A percentile compares a stretch with the other conserved stretches of the same genome.
phyloP scores from a whole-genome alignment of 2,113 vertebrate species.

The Cyanocitta stelleri region DNA sequence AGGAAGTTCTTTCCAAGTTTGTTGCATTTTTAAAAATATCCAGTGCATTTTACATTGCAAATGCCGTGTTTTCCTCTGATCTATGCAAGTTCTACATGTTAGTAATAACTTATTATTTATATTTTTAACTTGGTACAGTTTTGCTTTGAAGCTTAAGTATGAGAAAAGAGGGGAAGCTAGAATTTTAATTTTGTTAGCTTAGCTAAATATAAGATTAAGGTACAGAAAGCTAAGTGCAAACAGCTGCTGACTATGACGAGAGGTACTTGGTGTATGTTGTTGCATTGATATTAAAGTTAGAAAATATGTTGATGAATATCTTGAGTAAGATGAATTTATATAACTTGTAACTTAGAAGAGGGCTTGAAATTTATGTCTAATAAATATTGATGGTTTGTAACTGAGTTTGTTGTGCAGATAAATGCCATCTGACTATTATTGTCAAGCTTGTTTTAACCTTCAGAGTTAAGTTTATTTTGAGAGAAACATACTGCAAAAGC shows the following conservation, averaged over 20 bases:
- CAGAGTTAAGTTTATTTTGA: not conserved
- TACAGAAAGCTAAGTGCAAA: not conserved
- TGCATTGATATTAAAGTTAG: not conserved
- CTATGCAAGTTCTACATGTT: not conserved
- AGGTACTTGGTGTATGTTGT: not conserved
- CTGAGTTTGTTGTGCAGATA: conserved; percentile 26
- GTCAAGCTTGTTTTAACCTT: conserved; percentile 17
- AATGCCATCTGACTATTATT: conserved; percentile 1
- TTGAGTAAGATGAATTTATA: conserved; percentile 25
- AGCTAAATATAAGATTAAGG: not conserved
- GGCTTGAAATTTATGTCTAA: conserved; percentile 15
- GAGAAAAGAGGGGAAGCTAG: not conserved
- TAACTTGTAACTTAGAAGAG: conserved; percentile 6
- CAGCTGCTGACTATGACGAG: not conserved
- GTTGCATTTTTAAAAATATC: not conserved
- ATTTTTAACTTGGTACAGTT: not conserved
- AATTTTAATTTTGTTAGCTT: not conserved
- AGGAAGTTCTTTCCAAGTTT: not conserved
- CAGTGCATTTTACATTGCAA: not conserved
- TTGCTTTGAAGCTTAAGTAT: not conserved
- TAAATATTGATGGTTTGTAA: conserved; percentile 46
- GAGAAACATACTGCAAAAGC: not conserved
- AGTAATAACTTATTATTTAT: not conserved
- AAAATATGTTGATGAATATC: conserved; percentile 9
- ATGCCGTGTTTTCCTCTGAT: not conserved